Percentiles rank a stretch among this genome's conserved stretches.
Evolutionary conservation across 2,888 invertebrate genomes (phyloP).

Genomic region (Acronicta leporina): DNA sequence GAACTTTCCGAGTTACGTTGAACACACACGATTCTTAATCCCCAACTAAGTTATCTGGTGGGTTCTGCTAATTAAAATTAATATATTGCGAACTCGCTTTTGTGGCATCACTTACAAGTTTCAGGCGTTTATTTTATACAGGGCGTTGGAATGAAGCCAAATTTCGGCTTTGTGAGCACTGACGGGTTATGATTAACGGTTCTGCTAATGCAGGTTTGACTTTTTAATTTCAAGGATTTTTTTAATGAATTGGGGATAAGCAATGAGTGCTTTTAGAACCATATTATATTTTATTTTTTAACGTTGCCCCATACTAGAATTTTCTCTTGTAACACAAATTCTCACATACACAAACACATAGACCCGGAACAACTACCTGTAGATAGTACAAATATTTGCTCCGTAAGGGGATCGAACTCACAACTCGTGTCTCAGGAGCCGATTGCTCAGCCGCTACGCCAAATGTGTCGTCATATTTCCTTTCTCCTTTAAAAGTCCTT

Average conservation of each 20-base stretch:
- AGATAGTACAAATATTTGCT: too few relatives aligned
- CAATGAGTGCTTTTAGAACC: background rate
- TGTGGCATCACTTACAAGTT: constrained; percentile 53
- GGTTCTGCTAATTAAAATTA: constrained; percentile 70
- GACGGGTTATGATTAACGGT: constrained; percentile 51
- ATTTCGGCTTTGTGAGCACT: constrained; percentile 44
- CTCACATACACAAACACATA: too few relatives aligned
- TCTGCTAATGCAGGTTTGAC: constrained; percentile 39
- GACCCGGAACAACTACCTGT: too few relatives aligned
- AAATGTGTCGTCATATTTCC: background rate
- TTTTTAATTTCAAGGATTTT: constrained; percentile 36
- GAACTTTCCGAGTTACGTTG: constrained; percentile 43
- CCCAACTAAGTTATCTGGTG: constrained; percentile 58
- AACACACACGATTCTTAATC: constrained; percentile 58
- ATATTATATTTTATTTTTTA: background rate
- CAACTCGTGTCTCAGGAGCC: too few relatives aligned
- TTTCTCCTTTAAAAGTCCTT: too few relatives aligned
- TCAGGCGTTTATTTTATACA: constrained; percentile 50
- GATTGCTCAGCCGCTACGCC: too few relatives aligned
- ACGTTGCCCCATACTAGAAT: too few relatives aligned
- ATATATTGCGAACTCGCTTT: constrained; percentile 60
- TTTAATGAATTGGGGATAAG: constrained; percentile 22
- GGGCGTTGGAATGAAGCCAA: constrained; percentile 43
- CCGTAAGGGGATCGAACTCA: too few relatives aligned
- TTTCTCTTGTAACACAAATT: too few relatives aligned